These are phyloP conservation scores for Phymatocera aterrima DNA, from an alignment of 2,888 invertebrate species.

Conservation along the genomic window DNA sequence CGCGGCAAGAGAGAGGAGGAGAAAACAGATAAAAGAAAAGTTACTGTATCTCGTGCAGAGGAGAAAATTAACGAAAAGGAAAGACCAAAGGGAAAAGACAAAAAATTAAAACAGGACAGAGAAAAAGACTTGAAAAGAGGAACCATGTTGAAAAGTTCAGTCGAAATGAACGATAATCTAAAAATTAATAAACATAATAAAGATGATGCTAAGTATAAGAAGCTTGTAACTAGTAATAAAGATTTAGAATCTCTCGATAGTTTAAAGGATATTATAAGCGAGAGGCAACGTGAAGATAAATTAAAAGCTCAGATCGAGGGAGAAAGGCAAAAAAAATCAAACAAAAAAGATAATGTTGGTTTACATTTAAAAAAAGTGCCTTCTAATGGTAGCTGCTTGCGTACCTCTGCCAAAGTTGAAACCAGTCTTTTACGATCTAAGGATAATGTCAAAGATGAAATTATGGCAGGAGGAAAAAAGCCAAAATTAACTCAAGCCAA, in stretches of 20 bases:
- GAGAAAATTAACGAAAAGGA: constrained; percentile 71
- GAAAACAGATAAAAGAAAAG: constrained; percentile 73
- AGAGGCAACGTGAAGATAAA: constrained; percentile 69
- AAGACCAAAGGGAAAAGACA: constrained; percentile 75
- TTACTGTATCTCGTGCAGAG: constrained; percentile 52
- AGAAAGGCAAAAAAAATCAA: constrained; percentile 66
- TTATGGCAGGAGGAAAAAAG: constrained; percentile 56
- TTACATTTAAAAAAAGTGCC: constrained; percentile 73
- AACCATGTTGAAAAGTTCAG: constrained; percentile 77
- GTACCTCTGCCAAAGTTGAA: constrained; percentile 65
- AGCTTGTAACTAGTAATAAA: constrained; percentile 66
- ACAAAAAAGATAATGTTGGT: constrained; percentile 60
- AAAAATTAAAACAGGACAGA: constrained; percentile 76
- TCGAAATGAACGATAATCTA: constrained; percentile 74
- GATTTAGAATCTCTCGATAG: constrained; percentile 71
- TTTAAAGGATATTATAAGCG: constrained; percentile 70
- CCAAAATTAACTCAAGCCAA: constrained; percentile 63
- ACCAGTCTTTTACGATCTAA: constrained; percentile 66
- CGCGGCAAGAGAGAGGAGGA: constrained; percentile 67
- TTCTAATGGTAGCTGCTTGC: constrained; percentile 71
- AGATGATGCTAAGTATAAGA: constrained; percentile 66
- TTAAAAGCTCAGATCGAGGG: constrained; percentile 64
- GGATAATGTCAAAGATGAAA: constrained; percentile 63
- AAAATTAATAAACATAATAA: constrained; percentile 76
- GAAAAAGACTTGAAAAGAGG: constrained; percentile 79